phyloP scores from a whole-genome alignment of 2,797 vertebrate genomes.

The Eidolon dupreanum region DNA sequence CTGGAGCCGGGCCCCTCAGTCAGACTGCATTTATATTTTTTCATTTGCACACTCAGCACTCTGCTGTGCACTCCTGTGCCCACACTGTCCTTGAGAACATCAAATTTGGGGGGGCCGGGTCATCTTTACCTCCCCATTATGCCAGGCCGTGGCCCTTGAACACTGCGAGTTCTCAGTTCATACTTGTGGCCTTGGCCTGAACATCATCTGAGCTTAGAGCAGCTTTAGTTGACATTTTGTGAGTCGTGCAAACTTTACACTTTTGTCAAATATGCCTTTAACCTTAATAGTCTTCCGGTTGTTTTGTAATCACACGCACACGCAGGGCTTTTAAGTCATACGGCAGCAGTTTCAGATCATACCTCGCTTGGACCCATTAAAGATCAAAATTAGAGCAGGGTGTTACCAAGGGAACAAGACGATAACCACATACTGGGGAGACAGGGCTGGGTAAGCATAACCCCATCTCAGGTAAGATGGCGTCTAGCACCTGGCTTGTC shows the following conservation, averaged over 20 bases:
- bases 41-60: not conserved
- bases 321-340: not conserved
- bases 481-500: not conserved
- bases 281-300: not conserved
- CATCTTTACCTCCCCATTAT: not conserved
- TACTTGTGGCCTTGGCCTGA: not conserved
- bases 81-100: not conserved
- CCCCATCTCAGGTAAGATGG: not conserved
- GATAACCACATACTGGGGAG: not conserved
- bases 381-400: not conserved
- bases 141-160: not conserved
- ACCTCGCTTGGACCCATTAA: not conserved
- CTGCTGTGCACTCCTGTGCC: not conserved
- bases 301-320: not conserved
- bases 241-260: not conserved
- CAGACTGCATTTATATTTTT: not conserved
- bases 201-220: not conserved
- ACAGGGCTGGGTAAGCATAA: not conserved
- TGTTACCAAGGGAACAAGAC: not conserved
- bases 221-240: not conserved
- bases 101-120: not conserved
- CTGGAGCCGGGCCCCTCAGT: not conserved
- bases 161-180: not conserved
- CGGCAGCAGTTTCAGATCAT: not conserved
- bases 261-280: not conserved